Evolutionary conservation across 2,113 vertebrate species (phyloP), one percentile per base, ranked within the genome.

Genomic region (Oreochromis aureus): DNA sequence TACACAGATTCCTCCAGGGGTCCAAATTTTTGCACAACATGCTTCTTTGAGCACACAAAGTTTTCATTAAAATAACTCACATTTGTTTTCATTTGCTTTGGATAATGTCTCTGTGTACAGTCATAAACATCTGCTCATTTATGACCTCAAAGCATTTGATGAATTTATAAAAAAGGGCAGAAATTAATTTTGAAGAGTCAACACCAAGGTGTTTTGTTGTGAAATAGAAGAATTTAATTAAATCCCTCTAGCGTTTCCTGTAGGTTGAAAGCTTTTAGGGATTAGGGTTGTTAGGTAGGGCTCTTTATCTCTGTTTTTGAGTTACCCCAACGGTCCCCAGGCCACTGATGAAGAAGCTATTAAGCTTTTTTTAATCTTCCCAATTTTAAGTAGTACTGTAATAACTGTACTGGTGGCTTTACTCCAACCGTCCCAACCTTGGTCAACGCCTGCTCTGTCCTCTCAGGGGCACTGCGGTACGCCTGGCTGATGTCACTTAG

Each of bases 401-500:
- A 51, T n/a, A 51, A 59, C 8, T 24, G 48, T 76, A 76, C 30
- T 0, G 41, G 9, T 51, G 71, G 15, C 16, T 51, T 76, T 18
- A 12, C 71, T 0, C 1, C 6, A 30, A 83, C 34, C 0, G 6
- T 83, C 46, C 89, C 80, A 56, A 98, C 98, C 97, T 98, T 98
- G 84, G 97, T 97, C 93, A 98, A 95, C 24, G 97, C 97, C 73
- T 97, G 97, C 86, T 98, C 98, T 0, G 97, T 98, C 95, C 94
- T 97, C 93, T 98, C 98, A 0, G 98, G 98, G 91, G 97, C 94
- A 12, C 96, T 97, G 90, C 97, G 98, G 94, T 97, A 97, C 1
- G 98, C 97, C 86, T 98, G 97, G 78, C 97, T 97, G 96, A 98
- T 97, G 94, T 98, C 98, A 3, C 97, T 97, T 91, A 98, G 95